Conservation (phyloP, 2,797 vertebrate genomes). For the Lepus townsendii region DNA sequence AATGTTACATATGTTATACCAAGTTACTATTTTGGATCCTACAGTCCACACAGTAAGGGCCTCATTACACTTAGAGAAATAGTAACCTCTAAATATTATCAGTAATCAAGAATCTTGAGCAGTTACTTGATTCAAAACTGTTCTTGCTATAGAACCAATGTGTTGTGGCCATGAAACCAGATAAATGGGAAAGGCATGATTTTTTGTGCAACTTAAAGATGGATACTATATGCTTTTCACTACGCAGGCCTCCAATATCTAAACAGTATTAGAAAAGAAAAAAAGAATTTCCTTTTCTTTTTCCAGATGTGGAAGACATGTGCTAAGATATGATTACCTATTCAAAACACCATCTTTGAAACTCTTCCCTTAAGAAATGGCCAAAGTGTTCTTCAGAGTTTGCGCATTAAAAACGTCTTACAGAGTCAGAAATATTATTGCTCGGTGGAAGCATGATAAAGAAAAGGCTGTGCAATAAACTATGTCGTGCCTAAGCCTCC, state of each 20-base stretch:
- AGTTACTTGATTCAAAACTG: conserved; percentile 41
- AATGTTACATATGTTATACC: conserved; percentile 47
- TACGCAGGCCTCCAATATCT: conserved; percentile 13
- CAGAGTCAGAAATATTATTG: conserved; percentile 72
- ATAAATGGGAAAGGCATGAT: neutral
- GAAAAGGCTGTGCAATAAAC: conserved; percentile 79
- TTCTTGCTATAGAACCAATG: conserved; percentile 35
- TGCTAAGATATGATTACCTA: conserved; percentile 27
- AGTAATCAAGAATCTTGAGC: neutral
- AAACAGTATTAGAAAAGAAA: conserved; percentile 43
- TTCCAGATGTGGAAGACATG: conserved; percentile 31
- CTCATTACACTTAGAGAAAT: conserved; percentile 4
- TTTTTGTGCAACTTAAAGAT: conserved; percentile 34
- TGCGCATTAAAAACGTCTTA: conserved; percentile 69
- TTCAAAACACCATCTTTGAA: neutral
- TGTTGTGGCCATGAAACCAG: neutral
- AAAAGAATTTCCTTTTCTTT: conserved; percentile 22
- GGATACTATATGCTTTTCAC: neutral
- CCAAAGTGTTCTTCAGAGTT: conserved; percentile 70
- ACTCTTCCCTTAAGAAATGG: conserved; percentile 40
- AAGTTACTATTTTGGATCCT: conserved; percentile 9
- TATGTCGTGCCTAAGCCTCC: conserved; percentile 72
- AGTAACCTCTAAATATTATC: conserved; percentile 9
- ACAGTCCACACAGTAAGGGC: neutral
- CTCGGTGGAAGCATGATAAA: conserved; percentile 63